Evolutionary conservation across 1,140 invertebrate species (phyloP), one percentile per base, ranked within the genome.

Genomic region (Danaus melanippus): DNA sequence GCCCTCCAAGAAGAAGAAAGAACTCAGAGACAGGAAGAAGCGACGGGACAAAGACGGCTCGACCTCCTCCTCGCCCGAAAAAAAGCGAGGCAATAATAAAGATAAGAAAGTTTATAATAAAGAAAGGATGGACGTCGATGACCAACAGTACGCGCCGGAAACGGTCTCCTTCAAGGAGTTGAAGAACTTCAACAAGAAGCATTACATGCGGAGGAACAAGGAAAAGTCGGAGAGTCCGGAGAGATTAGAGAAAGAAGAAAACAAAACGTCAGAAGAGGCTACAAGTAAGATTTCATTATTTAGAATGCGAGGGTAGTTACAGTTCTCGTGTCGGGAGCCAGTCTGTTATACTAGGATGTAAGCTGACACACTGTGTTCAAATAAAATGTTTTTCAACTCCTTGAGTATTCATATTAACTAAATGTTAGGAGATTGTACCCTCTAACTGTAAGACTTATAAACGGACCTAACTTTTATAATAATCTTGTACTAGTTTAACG

Each of bases 141-240:
- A 71, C 50, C 48, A 67, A 12, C 48, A 56, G 10, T 21, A 64
- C n/a, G 67, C 66, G 15, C 50, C 67, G 17, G 71, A 74, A 53
- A 56, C 73, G 51, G 80, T 87, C 10, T 71, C 88, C 58, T 92
- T 90, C 74, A 92, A 92, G 79, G 90, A 90, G 62, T 84, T 91
- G 10, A 89, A 90, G 59, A 86, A 86, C 42, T 89, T 88, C 53
- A 76, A 88, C 55, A 91, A 90, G 74, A 89, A 90, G 62, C 84
- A 90, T 76, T 92, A 92, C 79, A 88, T 92, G 64, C 76, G 91
- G 50, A 82, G 91, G 45, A 91, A 92, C 69, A 89, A 89, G 67
- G 88, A 91, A 59, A 83, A 84, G 52, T 85, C 84, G 0, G 80
- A 83, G 42, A 92, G 90, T 74, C 90, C 85, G 8, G 83, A 84